Conservation (phyloP, 2,888 invertebrate genomes). For the Euzetes globulus region DNA sequence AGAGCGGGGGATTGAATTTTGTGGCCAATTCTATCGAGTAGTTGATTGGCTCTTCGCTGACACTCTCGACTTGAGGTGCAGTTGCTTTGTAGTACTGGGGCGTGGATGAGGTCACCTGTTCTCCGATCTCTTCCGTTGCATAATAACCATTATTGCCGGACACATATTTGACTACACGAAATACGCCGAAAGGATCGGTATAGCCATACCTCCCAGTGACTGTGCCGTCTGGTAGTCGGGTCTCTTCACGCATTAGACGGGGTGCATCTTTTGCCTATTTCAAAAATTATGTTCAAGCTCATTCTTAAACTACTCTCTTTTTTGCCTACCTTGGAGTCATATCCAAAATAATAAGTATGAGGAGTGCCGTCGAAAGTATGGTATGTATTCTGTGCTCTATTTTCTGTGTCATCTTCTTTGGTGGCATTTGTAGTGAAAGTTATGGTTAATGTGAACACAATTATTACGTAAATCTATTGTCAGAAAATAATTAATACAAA, state of each 20-base stretch:
- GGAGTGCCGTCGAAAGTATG: conserved; percentile 4
- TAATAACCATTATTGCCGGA: conserved; percentile 35
- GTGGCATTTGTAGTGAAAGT: not conserved
- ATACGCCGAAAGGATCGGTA: conserved; percentile 35
- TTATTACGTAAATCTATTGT: not conserved
- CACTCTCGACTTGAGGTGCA: conserved; percentile 23
- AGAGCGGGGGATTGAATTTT: conserved; percentile 36
- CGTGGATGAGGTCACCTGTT: conserved; percentile 20
- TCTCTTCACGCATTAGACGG: conserved; percentile 35
- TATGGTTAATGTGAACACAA: conserved; percentile 13
- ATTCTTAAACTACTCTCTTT: not conserved
- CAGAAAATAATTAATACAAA: not conserved
- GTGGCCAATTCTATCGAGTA: not conserved
- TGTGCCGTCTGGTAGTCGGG: conserved; percentile 34
- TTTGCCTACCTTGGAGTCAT: conserved; percentile 22
- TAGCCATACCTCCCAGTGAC: conserved; percentile 37
- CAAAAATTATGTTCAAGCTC: not conserved
- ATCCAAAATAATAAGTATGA: conserved; percentile 33
- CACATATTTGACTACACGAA: conserved; percentile 33
- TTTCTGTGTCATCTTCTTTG: conserved; percentile 14
- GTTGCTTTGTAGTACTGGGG: conserved; percentile 31
- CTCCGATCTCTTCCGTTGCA: conserved; percentile 32
- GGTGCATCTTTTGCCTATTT: conserved; percentile 14
- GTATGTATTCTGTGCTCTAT: conserved; percentile 7
- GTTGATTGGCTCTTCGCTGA: not conserved